Evolutionary conservation across 2,113 vertebrate genomes (phyloP), one percentile per base, ranked within the genome.

Genomic region (Hippolais icterina): DNA sequence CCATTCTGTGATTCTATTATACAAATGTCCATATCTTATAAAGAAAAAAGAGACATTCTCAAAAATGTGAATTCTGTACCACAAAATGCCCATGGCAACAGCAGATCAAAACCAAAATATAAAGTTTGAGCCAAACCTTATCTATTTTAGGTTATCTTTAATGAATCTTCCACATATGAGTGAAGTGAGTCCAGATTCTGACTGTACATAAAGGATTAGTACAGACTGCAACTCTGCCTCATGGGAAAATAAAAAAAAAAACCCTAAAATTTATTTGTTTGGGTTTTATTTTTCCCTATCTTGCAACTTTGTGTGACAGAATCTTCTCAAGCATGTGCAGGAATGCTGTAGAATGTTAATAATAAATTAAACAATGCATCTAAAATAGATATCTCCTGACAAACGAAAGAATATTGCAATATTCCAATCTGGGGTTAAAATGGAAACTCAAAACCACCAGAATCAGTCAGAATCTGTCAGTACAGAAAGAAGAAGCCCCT

Each of bases 401-500:
- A 10, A 59, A 44, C 9, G 15, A 50, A 71, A 47, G 4, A 76
- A 2, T 17, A 15, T 56, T 14, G 15, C 9, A 6, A 31, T 22
- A 33, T 52, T 69, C 37, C 57, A 22, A 57, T 65, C 41, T 59
- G 22, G n/a, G 31, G 17, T 12, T 69, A 20, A 79, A 70, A 54
- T 2, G 9, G 25, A 69, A 66, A 64, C 23, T 54, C 27, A 52
- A 16, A 70, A 54, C 16, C 2, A 1, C 8, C 41, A 69, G 18
- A 31, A 63, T 39, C 35, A 72, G 31, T 33, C 44, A 76, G 35
- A 18, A 12, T 41, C 75, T 44, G 2, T 8, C 18, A 60, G 7
- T 15, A 41, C 3, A 57, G n/a, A 16, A n/a, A 47, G 49, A 21
- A 57, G 12, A 42, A 61, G 6, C 5, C 19, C 7, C 0, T 0